Conservation (phyloP, 2,888 invertebrate genomes). For the Sipha maydis region DNA sequence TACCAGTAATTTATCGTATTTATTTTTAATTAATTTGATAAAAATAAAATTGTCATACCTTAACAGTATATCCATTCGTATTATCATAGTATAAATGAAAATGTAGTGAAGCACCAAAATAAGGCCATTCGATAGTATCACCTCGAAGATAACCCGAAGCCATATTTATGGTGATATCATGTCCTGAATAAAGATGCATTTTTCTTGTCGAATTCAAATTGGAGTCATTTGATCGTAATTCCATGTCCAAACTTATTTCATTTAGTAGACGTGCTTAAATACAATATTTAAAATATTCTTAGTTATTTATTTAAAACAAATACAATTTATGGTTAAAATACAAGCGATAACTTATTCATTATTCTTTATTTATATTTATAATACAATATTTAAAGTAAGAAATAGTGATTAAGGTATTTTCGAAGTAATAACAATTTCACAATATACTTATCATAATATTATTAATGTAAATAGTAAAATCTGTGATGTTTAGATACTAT, state of each 20-base stretch:
- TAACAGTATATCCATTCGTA: constrained; percentile 17
- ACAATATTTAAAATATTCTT: background rate
- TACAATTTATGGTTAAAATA: too few relatives aligned
- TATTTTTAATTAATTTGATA: too few relatives aligned
- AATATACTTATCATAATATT: too few relatives aligned
- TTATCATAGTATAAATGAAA: constrained; percentile 38
- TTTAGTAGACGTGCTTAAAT: constrained; percentile 34
- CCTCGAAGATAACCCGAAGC: background rate
- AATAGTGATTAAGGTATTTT: too few relatives aligned
- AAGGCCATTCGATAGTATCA: background rate
- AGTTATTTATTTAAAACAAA: too few relatives aligned
- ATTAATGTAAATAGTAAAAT: too few relatives aligned
- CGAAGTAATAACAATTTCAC: too few relatives aligned
- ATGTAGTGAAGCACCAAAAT: constrained; percentile 50
- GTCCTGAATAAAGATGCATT: constrained; percentile 50
- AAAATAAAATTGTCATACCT: background rate
- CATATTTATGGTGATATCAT: background rate
- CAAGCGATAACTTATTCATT: too few relatives aligned
- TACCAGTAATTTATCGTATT: too few relatives aligned
- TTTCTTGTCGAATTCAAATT: background rate
- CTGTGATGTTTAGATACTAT: too few relatives aligned
- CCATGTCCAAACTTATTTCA: constrained; percentile 27
- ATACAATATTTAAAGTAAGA: too few relatives aligned
- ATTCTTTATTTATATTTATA: too few relatives aligned
- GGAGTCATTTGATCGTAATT: constrained; percentile 4